A percentile compares a stretch with the other conserved stretches of the same genome.
Conservation (phyloP, 23 tunicate genomes). For the Trididemnum miniatum region DNA sequence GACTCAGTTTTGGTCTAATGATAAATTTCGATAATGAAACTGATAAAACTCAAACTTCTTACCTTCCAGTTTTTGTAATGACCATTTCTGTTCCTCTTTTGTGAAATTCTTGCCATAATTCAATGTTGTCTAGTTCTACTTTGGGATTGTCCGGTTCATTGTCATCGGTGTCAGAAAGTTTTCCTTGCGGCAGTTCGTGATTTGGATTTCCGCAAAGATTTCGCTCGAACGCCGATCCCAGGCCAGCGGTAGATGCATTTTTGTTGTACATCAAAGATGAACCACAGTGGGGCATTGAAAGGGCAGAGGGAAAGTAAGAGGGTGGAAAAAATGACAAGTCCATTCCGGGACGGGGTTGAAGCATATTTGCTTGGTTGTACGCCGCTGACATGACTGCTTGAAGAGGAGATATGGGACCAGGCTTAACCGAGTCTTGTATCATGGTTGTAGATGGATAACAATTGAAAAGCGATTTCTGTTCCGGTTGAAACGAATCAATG, state of each 20-base stretch:
- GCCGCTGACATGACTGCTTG: slow-evolving; percentile 90
- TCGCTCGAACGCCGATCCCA: slow-evolving; percentile 81
- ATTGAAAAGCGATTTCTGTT: not conserved
- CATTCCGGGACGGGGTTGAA: slow-evolving; percentile 62
- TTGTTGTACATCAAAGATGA: slow-evolving; percentile 77
- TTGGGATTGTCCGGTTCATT: slow-evolving; percentile 98
- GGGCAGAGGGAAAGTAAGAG: slow-evolving; percentile 64
- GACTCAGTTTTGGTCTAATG: no score
- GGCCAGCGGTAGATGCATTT: slow-evolving; percentile 32
- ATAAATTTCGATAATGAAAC: no score
- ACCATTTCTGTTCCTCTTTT: slow-evolving; percentile 98
- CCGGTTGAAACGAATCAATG: not conserved
- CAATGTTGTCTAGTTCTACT: slow-evolving; percentile 90
- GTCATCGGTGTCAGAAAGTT: slow-evolving; percentile 84
- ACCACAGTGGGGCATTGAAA: slow-evolving; percentile 68
- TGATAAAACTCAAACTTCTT: slow-evolving; percentile 36
- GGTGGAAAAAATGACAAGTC: slow-evolving; percentile 81
- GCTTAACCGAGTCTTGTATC: slow-evolving; percentile 94
- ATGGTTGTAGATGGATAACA: slow-evolving; percentile 26
- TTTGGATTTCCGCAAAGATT: slow-evolving; percentile 60
- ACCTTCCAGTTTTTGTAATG: slow-evolving; percentile 99
- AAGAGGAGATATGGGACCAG: slow-evolving; percentile 84
- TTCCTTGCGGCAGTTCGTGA: slow-evolving; percentile 73
- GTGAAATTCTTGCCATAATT: slow-evolving; percentile 96
- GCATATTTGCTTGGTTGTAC: slow-evolving; percentile 33